Conservation (phyloP, 1,140 invertebrate genomes). For the Lasioglossum albipes region DNA sequence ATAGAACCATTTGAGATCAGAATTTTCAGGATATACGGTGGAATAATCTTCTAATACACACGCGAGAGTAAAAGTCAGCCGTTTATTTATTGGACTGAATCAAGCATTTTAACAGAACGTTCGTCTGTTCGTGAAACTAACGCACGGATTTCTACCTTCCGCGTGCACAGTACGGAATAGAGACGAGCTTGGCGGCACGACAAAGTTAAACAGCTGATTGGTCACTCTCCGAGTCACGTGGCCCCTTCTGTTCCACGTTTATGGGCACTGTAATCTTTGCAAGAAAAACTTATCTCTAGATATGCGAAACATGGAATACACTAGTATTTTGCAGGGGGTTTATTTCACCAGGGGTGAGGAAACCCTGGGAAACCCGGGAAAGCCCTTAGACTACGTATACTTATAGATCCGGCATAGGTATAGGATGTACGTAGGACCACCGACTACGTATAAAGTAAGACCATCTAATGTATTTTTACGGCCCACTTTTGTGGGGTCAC, state of each 20-base stretch:
- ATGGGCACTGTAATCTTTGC: constrained; percentile 45
- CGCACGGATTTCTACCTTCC: constrained; percentile 74
- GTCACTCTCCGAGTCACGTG: constrained; percentile 77
- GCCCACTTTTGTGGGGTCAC: no score
- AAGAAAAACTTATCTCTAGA: constrained; percentile 35
- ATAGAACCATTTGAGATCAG: constrained; percentile 77
- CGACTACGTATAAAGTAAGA: no score
- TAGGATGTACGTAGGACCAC: no score
- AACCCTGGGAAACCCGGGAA: no score
- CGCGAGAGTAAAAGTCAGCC: constrained; percentile 49
- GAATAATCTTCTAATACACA: not conserved
- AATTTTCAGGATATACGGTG: constrained; percentile 39
- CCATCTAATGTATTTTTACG: no score
- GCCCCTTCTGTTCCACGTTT: constrained; percentile 62
- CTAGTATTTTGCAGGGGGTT: no score
- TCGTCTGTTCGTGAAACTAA: constrained; percentile 30
- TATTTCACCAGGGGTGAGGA: no score
- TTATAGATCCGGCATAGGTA: no score
- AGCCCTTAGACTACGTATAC: no score
- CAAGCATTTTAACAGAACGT: constrained; percentile 25
- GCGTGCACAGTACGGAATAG: constrained; percentile 80
- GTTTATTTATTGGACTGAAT: constrained; percentile 53
- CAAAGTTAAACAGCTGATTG: constrained; percentile 82
- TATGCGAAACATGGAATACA: not conserved
- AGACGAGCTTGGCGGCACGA: constrained; percentile 83